Conservation (phyloP, 2,797 vertebrate genomes). For the Dryobates pubescens region DNA sequence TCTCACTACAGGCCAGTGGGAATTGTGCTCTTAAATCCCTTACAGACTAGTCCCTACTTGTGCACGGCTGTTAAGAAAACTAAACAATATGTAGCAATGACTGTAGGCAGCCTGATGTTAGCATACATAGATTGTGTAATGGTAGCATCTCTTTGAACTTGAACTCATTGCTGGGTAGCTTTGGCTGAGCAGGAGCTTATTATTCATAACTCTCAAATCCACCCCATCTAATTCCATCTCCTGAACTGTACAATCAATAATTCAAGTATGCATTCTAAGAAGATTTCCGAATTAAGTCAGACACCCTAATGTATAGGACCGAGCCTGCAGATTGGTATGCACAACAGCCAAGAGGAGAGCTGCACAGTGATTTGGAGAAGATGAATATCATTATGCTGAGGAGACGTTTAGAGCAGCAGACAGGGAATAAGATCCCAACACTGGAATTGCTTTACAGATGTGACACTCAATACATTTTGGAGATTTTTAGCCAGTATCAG, state of each 20-base stretch:
- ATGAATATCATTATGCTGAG: background rate
- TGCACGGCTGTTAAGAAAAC: background rate
- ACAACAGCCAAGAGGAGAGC: background rate
- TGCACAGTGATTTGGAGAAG: slow-evolving; percentile 19
- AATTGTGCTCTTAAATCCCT: background rate
- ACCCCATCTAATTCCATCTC: background rate
- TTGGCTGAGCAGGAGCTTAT: background rate
- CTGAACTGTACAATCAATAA: slow-evolving; percentile 28
- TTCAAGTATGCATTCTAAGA: slow-evolving; percentile 24
- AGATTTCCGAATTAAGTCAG: slow-evolving; percentile 41
- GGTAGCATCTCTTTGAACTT: background rate
- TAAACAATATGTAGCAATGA: background rate
- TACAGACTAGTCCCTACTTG: background rate
- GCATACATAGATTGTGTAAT: fast-evolving
- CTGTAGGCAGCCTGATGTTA: background rate
- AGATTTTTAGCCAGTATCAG: background rate
- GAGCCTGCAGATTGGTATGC: background rate
- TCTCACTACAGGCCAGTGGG: background rate
- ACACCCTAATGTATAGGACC: background rate
- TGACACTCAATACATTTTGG: background rate
- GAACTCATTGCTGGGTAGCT: background rate
- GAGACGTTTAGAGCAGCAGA: background rate
- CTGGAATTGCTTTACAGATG: background rate
- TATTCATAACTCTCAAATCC: slow-evolving; percentile 36
- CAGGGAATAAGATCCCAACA: background rate